Conservation (phyloP, 1,140 invertebrate genomes). For the Drosophila athabasca region DNA sequence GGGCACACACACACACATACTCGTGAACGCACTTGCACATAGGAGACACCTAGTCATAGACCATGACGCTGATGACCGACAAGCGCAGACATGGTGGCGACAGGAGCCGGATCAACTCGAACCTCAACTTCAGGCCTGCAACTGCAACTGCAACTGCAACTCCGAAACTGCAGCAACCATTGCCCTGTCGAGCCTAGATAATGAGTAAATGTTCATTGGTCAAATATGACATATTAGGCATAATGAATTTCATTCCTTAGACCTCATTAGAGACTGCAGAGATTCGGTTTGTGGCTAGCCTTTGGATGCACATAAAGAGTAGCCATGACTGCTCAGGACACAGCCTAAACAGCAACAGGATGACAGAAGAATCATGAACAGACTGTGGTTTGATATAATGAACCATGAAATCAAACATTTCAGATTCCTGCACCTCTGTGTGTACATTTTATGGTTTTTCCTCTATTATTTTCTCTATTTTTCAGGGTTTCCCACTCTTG, state of each 20-base stretch:
- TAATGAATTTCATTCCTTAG: constrained; percentile 29
- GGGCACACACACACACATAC: not conserved
- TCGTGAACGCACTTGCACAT: not conserved
- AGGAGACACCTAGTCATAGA: constrained; percentile 17
- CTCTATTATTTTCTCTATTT: constrained; percentile 7
- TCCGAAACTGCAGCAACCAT: not conserved
- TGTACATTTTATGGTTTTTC: not conserved
- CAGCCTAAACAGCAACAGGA: too few relatives aligned
- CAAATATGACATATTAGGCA: constrained; percentile 54
- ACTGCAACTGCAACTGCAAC: constrained; percentile 2
- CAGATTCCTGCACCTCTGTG: constrained; percentile 3
- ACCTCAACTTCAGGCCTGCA: not conserved
- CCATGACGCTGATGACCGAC: constrained; percentile 55
- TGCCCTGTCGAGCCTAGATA: constrained; percentile 22
- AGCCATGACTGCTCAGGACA: too few relatives aligned
- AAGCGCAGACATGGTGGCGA: constrained; percentile 35
- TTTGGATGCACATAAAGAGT: too few relatives aligned
- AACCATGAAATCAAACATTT: constrained; percentile 34
- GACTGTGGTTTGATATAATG: constrained; percentile 13
- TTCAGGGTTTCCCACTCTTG: constrained; percentile 13
- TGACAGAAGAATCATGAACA: too few relatives aligned
- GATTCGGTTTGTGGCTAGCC: too few relatives aligned
- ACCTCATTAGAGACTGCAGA: constrained; percentile 14
- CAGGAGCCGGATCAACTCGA: constrained; percentile 21
- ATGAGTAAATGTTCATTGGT: constrained; percentile 44